Evolutionary conservation across 2,888 invertebrate species (phyloP).

Genomic region (Cylloceria caligata): DNA sequence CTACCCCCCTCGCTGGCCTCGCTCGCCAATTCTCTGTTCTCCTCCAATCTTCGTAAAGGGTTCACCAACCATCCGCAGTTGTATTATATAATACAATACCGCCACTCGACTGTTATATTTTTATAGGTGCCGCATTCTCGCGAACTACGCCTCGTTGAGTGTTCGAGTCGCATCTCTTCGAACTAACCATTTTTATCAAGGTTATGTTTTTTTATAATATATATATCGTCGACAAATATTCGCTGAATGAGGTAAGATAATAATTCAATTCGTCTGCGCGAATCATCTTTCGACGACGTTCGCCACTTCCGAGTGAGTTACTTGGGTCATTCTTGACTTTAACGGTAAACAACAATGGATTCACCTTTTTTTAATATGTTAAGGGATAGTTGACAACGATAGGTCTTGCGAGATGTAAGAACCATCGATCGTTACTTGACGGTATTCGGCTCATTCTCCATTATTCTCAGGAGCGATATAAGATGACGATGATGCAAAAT

Average conservation of each 20-base stretch:
- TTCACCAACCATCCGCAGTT: too few species aligned
- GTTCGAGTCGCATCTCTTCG: not conserved
- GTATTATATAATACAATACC: constrained; percentile 11
- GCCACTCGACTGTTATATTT: not conserved
- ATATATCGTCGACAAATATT: not conserved
- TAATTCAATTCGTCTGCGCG: not conserved
- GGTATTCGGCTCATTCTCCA: not conserved
- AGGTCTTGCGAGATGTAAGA: not conserved
- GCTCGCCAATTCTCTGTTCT: too few species aligned
- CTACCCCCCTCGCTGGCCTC: not conserved
- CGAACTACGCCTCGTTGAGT: not conserved
- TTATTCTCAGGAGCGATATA: not conserved
- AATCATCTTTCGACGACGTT: not conserved
- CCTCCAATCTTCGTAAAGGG: not conserved
- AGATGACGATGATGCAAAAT: not conserved
- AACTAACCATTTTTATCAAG: not conserved
- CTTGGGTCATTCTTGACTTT: not conserved
- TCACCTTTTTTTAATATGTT: not conserved
- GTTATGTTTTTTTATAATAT: not conserved
- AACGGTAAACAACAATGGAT: not conserved
- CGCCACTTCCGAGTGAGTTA: too few species aligned
- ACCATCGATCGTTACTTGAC: not conserved
- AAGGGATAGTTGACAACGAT: not conserved
- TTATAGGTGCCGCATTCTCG: not conserved
- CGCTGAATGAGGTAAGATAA: not conserved